Base-by-base conservation (phyloP, 2,113 vertebrate species). In the Anseranas semipalmata region DNA sequence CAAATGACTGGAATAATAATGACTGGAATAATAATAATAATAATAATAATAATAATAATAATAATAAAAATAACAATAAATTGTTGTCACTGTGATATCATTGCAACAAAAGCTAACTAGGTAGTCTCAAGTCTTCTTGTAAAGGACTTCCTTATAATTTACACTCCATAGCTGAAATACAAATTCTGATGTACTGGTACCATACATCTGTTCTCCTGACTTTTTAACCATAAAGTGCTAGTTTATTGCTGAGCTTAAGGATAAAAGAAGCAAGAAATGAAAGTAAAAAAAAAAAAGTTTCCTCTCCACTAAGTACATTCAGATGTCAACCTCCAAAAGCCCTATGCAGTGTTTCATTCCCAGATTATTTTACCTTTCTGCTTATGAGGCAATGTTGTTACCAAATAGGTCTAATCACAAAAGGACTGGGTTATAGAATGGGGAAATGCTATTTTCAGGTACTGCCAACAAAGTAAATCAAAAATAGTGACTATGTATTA, bases 191-290 rank as follows among this genome's bases (percentile, higher is more conserved):
- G 77, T 89, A 95, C 94, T 95, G 71, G 87, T 96, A 90, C 92
- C 56, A 84, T 98, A 96, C 98, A 98, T 98, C 98, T 98, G 98
- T 95, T 98, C 92, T 79, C 92, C 94, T 98, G 98, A 98, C 98
- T 98, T 98, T 97, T 98, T 98, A 98, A 98, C 98, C 98, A 98
- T 80, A 91, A 95, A 98, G 98, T 98, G 98, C 97, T 98, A 98
- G 98, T 98, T 98, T 98, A 98, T 98, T 98, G 98, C 98, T 92
- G 94, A 98, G 98, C 98, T 98, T 98, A 98, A 98, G 98, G 98
- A 98, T 98, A 98, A 98, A 98, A 98, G 98, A 98, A 98, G 83
- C 81, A 98, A 98, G 96, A 98, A 98, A 98, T 98, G 97, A 98
- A 98, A 98, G 98, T 96, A 84, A 46, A 46, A 78, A 95, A 97